Conservation (phyloP, 2,888 invertebrate species). For the Kuschelorhynchus macadamiae region DNA sequence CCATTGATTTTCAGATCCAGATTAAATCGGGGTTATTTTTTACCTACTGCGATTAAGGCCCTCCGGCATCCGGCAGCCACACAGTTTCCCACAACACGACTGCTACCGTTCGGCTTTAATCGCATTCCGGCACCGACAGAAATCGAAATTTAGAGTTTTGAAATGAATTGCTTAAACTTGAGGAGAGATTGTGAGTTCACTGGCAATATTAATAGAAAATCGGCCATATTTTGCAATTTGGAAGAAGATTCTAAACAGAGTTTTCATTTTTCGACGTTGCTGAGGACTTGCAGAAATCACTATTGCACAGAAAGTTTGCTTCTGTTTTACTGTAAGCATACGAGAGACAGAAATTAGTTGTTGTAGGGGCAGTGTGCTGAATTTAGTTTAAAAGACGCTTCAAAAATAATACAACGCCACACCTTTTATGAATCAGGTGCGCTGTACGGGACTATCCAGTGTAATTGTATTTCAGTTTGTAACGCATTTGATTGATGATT, state of each 20-base stretch:
- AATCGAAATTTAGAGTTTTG: conserved; percentile 55
- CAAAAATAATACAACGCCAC: too few species aligned
- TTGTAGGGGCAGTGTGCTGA: too few species aligned
- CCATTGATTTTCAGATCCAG: conserved; percentile 3
- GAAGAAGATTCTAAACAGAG: conserved; percentile 3
- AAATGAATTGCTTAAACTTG: conserved; percentile 55
- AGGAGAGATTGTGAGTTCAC: conserved; percentile 25
- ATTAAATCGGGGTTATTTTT: conserved; percentile 43
- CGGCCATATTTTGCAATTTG: conserved; percentile 15
- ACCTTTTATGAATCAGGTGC: too few species aligned
- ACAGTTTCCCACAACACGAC: conserved; percentile 32
- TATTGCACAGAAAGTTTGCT: too few species aligned
- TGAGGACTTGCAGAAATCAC: too few species aligned
- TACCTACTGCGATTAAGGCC: conserved; percentile 29
- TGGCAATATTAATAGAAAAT: conserved; percentile 17
- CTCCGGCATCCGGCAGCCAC: conserved; percentile 16
- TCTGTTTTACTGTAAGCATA: too few species aligned
- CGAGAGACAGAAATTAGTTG: too few species aligned
- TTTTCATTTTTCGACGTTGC: not conserved
- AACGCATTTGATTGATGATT: too few species aligned
- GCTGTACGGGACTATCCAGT: too few species aligned
- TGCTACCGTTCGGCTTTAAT: conserved; percentile 37
- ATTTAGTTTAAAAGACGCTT: too few species aligned
- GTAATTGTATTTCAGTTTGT: too few species aligned
- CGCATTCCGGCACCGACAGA: conserved; percentile 42